Evolutionary conservation across 2,888 invertebrate genomes (phyloP).

Genomic region (Drosophila putrida): DNA sequence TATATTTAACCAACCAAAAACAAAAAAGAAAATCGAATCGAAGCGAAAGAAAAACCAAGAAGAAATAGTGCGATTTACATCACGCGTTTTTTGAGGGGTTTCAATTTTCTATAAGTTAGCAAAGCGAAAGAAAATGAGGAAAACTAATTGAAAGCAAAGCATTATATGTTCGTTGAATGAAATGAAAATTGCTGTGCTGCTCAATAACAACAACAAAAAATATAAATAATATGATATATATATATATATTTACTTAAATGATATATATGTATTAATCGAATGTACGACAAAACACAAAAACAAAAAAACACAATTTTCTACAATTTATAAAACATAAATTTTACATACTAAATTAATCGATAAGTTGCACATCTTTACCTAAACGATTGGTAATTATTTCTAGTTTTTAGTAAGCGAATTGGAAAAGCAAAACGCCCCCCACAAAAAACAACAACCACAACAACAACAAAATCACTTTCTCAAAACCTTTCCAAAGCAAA

Average conservation of each 20-base stretch:
- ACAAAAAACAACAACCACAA: slow-evolving; percentile 3
- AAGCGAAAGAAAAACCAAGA: slow-evolving; percentile 31
- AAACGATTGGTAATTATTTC: slow-evolving; percentile 82
- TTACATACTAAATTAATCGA: slow-evolving; percentile 59
- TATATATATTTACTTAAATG: neutral
- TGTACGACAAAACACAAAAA: slow-evolving; percentile 30
- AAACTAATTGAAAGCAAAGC: slow-evolving; percentile 70
- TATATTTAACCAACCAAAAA: slow-evolving; percentile 63
- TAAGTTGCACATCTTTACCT: slow-evolving; percentile 83
- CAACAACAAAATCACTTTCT: slow-evolving; percentile 35
- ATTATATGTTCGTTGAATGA: slow-evolving; percentile 66
- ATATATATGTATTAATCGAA: slow-evolving; percentile 42
- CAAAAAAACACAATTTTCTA: slow-evolving; percentile 56
- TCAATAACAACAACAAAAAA: slow-evolving; percentile 78
- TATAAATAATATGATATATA: slow-evolving; percentile 35
- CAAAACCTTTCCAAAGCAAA: slow-evolving; percentile 21
- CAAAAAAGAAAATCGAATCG: slow-evolving; percentile 30
- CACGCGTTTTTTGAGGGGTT: slow-evolving; percentile 50
- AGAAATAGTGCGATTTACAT: slow-evolving; percentile 45
- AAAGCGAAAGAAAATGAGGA: slow-evolving; percentile 35
- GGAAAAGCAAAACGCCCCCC: slow-evolving; percentile 41
- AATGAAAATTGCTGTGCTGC: slow-evolving; percentile 84
- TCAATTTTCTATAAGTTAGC: slow-evolving; percentile 36
- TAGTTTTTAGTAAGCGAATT: slow-evolving; percentile 68
- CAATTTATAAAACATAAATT: slow-evolving; percentile 62